Evolutionary conservation across 92 coral and sea anemone genomes (phyloP), one percentile per base, ranked within the genome.

Genomic region (Paragorgia papillata): DNA sequence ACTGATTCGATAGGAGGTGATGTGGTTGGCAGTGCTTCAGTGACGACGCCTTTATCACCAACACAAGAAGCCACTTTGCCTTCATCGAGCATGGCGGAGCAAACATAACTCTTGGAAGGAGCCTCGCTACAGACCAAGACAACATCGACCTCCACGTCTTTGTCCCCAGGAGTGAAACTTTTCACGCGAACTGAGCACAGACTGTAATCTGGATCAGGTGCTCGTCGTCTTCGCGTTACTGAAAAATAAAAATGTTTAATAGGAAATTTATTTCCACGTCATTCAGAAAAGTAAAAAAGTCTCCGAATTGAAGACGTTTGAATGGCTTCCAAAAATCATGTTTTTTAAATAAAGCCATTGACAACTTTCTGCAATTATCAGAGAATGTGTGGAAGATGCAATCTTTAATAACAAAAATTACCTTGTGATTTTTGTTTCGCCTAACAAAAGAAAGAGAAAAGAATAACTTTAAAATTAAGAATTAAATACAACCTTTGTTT

Each of bases 151-250:
- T 89, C 26, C 85, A 90, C 53, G 79, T 77, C 31, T 80, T 86
- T 14, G 76, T 87, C 58, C 73, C 81, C 49, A 26, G 51, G 81
- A 4, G 34, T 70, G 65, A 69, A 55, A 7, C 79, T 44, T 25
- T 15, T 50, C 34, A 90, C 60, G 62, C 90, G 86, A 48, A 88
- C 97, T 40, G 83, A 68, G 79, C 97, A 90, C 34, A 82, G 83
- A 58, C 97, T 83, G 61, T 90, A 90, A 27, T 90, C 97, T 12
- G 58, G 25, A 12, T 48, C 68, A 7, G 9, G 24, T 18, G 22
- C 66, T 1, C 69, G 69, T 37, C 80, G 67, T 9, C 41, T 37
- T 39, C 81, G 43, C 27, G 39, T 62, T 33, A 62, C 88, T 79
- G 74, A n/a, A 74, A 32, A 61, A 18, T 61, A 19, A 29, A n/a